These are phyloP conservation scores for Sprattus sprattus DNA, from an alignment of 2,113 vertebrate species.

Conservation along the genomic window DNA sequence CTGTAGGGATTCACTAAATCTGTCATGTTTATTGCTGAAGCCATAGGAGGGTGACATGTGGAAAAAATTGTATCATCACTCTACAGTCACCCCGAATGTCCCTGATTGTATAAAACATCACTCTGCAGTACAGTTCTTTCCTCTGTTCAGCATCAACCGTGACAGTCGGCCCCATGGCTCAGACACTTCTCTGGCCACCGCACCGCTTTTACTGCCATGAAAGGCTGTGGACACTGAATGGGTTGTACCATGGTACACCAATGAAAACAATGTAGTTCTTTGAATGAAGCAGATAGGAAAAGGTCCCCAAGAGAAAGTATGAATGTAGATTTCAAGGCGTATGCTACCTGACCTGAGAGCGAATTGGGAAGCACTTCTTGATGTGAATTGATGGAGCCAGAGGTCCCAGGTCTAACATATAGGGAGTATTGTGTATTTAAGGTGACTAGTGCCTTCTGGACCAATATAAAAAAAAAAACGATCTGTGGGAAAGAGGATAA, in stretches of 20 bases:
- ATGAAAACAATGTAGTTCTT: not conserved
- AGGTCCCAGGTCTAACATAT: not conserved
- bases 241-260: not conserved
- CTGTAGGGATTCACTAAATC: conserved; percentile 11
- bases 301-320: not conserved
- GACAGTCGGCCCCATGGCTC: not conserved
- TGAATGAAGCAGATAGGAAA: not conserved
- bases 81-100: not conserved
- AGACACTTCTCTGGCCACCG: not conserved
- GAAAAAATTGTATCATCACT: conserved; percentile 11
- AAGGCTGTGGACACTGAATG: not conserved
- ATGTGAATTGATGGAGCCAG: not conserved
- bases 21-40: not conserved
- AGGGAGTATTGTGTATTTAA: not conserved
- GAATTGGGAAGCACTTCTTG: not conserved
- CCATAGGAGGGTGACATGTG: conserved; percentile 1
- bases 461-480: not conserved
- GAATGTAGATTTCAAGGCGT: not conserved
- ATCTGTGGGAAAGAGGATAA: not conserved
- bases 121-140: not conserved
- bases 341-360: not conserved
- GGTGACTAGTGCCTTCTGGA: not conserved
- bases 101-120: conserved; percentile 13
- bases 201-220: not conserved
- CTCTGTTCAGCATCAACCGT: not conserved